phyloP scores from a whole-genome alignment of 2,797 vertebrate species.

The Melanotaenia maccullochi region DNA sequence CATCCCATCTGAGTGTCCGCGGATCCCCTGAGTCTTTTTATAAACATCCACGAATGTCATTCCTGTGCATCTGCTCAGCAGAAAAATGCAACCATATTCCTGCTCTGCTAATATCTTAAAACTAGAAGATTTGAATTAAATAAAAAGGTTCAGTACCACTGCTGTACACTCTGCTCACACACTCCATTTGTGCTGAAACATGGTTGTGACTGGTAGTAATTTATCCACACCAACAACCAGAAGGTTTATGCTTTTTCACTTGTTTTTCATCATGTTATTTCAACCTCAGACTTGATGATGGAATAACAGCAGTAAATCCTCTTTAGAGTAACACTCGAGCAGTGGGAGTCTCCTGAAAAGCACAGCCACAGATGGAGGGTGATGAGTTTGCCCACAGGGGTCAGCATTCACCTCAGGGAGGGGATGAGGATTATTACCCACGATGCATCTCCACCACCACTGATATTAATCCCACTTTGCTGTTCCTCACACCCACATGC shows the following conservation, averaged over 20 bases:
- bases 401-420: background rate
- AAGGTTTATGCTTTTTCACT: slow-evolving; percentile 45
- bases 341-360: slow-evolving; percentile 47
- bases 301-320: slow-evolving; percentile 49
- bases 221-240: slow-evolving; percentile 13
- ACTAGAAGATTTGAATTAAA: too few species aligned
- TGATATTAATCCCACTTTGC: slow-evolving; percentile 58
- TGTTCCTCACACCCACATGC: slow-evolving; percentile 23
- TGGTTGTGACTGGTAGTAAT: background rate
- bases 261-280: slow-evolving; percentile 13
- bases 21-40: slow-evolving; percentile 9
- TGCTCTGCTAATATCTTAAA: background rate
- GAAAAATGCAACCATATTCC: background rate
- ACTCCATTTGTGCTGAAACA: background rate
- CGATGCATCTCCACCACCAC: slow-evolving; percentile 52
- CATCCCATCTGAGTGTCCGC: slow-evolving; percentile 22
- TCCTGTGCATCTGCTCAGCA: slow-evolving; percentile 1
- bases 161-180: background rate
- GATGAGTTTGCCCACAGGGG: slow-evolving; percentile 46
- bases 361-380: slow-evolving; percentile 58
- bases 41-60: background rate
- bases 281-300: slow-evolving; percentile 25
- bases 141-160: background rate
- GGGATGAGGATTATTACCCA: slow-evolving; percentile 62
- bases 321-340: slow-evolving; percentile 15